Evolutionary conservation across 2,797 vertebrate species (phyloP).

Genomic region (Champsocephalus gunnari): DNA sequence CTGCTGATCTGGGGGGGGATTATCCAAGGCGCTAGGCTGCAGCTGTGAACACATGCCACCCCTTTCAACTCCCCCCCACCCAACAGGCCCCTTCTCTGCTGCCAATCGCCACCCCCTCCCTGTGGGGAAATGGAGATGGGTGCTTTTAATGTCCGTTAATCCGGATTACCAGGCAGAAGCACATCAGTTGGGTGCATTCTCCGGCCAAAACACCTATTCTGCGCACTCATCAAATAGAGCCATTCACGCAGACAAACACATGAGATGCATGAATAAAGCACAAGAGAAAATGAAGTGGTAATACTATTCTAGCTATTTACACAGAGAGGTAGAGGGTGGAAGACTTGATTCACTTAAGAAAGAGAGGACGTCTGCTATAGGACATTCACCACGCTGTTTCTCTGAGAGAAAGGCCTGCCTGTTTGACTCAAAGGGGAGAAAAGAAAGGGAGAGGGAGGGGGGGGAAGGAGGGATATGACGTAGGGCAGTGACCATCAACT

Average conservation of each 20-base stretch:
- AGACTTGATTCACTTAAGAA: conserved; percentile 64
- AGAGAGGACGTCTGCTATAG: conserved; percentile 51
- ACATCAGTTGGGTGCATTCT: conserved; percentile 79
- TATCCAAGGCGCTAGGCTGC: conserved; percentile 68
- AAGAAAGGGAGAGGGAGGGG: conserved; percentile 33
- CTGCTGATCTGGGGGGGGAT: conserved; percentile 71
- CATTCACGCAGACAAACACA: conserved; percentile 75
- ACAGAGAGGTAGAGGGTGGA: conserved; percentile 53
- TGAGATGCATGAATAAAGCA: conserved; percentile 79
- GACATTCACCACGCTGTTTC: conserved; percentile 60
- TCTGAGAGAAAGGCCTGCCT: conserved; percentile 65
- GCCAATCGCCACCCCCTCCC: conserved; percentile 56
- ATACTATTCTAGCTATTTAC: conserved; percentile 76
- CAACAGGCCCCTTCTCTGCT: conserved; percentile 14
- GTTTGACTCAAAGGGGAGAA: conserved; percentile 60
- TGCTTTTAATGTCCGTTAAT: conserved; percentile 84
- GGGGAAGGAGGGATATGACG: conserved; percentile 39
- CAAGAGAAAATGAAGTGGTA: conserved; percentile 75
- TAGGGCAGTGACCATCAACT: conserved; percentile 3
- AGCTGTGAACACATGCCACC: conserved; percentile 81
- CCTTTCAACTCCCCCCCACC: conserved; percentile 33
- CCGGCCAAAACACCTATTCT: conserved; percentile 75
- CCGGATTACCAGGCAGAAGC: conserved; percentile 83
- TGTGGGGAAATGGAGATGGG: conserved; percentile 81
- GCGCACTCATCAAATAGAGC: conserved; percentile 70